These are phyloP conservation scores for Gymnobelideus leadbeateri DNA, from an alignment of 2,113 vertebrate genomes.

Conservation along the genomic window DNA sequence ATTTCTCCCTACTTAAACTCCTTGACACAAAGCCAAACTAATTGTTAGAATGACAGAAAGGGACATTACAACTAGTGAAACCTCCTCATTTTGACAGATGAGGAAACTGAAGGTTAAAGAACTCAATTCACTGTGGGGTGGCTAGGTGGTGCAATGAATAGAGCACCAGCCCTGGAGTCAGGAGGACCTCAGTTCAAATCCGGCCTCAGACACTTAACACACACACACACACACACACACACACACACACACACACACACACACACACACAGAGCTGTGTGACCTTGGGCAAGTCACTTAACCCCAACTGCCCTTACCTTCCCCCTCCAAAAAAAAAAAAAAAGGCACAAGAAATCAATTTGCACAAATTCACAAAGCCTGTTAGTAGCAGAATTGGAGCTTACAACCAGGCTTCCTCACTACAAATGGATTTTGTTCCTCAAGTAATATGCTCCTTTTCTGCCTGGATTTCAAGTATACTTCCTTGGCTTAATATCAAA, in stretches of 20 bases:
- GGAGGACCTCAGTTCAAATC: too few relatives aligned
- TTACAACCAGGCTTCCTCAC: background rate
- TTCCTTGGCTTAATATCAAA: background rate
- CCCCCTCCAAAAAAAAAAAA: too few relatives aligned
- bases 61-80: background rate
- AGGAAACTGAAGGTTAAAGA: background rate
- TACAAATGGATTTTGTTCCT: background rate
- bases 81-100: background rate
- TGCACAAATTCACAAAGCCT: background rate
- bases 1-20: background rate
- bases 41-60: background rate
- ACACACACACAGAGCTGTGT: too few relatives aligned
- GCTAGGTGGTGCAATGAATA: too few relatives aligned
- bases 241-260: too few relatives aligned
- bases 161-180: too few relatives aligned
- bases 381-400: background rate
- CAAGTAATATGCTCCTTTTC: background rate
- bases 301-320: too few relatives aligned
- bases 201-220: too few relatives aligned
- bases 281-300: too few relatives aligned
- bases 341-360: background rate
- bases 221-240: too few relatives aligned
- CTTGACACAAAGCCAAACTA: background rate
- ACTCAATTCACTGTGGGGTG: background rate
- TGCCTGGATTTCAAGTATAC: background rate